phyloP scores from a whole-genome alignment of 2,797 vertebrate genomes.

The Pachyuromys duprasi region DNA sequence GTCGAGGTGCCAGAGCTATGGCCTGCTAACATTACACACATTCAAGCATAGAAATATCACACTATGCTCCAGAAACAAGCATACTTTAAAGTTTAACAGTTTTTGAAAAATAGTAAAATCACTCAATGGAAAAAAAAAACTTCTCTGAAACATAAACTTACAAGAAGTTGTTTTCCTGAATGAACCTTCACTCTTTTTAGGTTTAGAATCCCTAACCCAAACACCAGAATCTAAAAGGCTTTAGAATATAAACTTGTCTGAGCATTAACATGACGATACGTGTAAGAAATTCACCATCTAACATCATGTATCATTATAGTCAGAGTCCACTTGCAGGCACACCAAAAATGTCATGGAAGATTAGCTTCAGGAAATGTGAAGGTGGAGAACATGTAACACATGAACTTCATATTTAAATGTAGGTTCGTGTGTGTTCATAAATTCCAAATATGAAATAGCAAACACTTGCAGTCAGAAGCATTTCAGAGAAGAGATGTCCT shows the following conservation, averaged over 20 bases:
- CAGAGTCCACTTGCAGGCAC: not conserved
- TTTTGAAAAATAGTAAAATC: not conserved
- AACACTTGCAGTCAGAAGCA: not conserved
- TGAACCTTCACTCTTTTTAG: not conserved
- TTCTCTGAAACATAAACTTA: constrained; percentile 26
- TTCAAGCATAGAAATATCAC: not conserved
- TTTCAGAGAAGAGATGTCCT: not conserved
- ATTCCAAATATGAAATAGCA: not conserved
- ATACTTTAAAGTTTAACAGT: not conserved
- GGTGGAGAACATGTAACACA: not conserved
- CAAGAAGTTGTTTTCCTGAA: constrained; percentile 30
- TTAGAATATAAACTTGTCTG: not conserved
- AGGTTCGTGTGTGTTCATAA: not conserved
- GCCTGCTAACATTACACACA: not conserved
- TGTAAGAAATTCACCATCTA: not conserved
- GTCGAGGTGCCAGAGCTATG: not conserved
- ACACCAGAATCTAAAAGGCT: not conserved
- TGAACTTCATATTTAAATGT: not conserved
- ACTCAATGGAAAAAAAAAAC: not conserved
- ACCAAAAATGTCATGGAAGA: not conserved
- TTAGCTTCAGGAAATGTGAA: not conserved
- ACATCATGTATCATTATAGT: not conserved
- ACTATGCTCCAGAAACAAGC: not conserved
- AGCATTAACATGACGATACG: not conserved
- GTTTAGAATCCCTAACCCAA: not conserved